Conservation (phyloP, 23 tunicate species). For the Halocynthia aurantium region DNA sequence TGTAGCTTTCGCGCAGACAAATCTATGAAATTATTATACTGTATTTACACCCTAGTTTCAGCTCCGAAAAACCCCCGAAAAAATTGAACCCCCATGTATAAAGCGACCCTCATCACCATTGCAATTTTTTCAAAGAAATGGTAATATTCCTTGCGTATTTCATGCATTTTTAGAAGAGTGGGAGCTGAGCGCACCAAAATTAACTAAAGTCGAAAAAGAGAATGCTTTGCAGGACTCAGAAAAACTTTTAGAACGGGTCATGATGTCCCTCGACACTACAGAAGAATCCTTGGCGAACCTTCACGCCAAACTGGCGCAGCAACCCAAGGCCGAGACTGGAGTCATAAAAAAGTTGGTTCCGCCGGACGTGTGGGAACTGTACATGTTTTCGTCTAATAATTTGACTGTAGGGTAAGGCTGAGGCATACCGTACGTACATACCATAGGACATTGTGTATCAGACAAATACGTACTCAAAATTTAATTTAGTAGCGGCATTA, state of each 20-base stretch:
- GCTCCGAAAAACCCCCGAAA: no score
- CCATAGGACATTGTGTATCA: no score
- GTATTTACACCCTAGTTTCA: no score
- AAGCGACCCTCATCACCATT: no score
- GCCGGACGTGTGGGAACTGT: background rate
- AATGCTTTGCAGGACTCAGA: background rate
- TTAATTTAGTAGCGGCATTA: no score
- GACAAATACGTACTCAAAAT: no score
- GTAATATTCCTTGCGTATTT: no score
- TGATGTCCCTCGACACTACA: background rate
- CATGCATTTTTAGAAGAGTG: constrained; percentile 1
- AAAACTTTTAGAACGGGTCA: background rate
- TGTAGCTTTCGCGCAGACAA: no score
- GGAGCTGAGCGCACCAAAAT: background rate
- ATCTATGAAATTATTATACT: no score
- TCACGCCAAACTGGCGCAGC: no score
- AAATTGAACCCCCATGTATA: no score
- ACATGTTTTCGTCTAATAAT: background rate
- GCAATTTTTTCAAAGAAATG: no score
- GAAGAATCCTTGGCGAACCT: background rate
- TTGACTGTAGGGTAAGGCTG: background rate
- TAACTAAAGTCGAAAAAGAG: background rate
- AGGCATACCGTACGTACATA: background rate
- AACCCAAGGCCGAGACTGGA: background rate
- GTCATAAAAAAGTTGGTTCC: background rate